Conservation (phyloP, 2,888 invertebrate genomes). For the Nemotelus pantherinus region DNA sequence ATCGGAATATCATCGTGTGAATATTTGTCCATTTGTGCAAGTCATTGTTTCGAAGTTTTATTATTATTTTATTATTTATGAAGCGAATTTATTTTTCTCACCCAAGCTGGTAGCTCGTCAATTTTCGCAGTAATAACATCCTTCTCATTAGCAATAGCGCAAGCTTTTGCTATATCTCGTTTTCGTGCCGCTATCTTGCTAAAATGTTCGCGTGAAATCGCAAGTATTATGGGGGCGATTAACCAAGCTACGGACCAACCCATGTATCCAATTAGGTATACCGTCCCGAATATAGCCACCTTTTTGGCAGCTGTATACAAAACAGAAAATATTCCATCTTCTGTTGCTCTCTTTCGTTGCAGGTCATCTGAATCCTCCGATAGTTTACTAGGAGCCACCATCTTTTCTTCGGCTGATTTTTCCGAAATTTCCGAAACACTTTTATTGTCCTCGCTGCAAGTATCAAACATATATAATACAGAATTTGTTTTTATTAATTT, state of each 20-base stretch:
- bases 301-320: constrained; percentile 74
- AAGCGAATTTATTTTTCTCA: constrained; percentile 63
- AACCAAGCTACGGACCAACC: constrained; percentile 92
- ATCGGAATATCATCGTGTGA: too few relatives aligned
- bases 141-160: constrained; percentile 83
- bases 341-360: constrained; percentile 49
- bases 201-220: constrained; percentile 83
- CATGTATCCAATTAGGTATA: constrained; percentile 85
- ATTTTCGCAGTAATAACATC: constrained; percentile 86
- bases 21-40: too few relatives aligned
- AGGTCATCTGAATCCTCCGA: constrained; percentile 28
- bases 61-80: not conserved
- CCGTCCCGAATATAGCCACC: constrained; percentile 76
- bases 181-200: constrained; percentile 78
- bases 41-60: not conserved
- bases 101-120: constrained; percentile 94
- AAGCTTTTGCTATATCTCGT: constrained; percentile 79
- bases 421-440: too few relatives aligned
- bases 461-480: too few relatives aligned
- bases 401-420: not conserved
- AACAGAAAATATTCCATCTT: constrained; percentile 68
- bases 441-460: too few relatives aligned
- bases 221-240: constrained; percentile 78
- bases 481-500: too few relatives aligned
- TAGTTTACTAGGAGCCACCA: constrained; percentile 34